phyloP scores from a whole-genome alignment of 1,140 invertebrate genomes.

The Pinna nobilis region DNA sequence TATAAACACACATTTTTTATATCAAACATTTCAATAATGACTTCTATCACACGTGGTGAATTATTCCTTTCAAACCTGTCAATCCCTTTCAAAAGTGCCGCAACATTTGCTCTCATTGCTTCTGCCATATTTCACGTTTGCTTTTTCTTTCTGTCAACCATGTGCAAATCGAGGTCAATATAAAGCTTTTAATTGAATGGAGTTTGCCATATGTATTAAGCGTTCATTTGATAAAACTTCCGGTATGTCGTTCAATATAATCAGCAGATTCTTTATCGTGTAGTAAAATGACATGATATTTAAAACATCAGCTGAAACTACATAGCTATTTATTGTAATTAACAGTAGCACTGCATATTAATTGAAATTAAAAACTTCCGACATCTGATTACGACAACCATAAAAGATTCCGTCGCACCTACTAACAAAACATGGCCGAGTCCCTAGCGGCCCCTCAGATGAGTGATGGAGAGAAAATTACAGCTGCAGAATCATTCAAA shows the following conservation, averaged over 20 bases:
- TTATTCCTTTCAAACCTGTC: conserved; percentile 79
- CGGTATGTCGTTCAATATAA: background rate
- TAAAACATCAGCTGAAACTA: background rate
- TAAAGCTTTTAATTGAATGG: background rate
- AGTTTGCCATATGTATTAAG: background rate
- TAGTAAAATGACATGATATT: background rate
- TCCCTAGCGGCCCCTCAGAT: conserved; percentile 16
- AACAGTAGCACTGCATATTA: background rate
- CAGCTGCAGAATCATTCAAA: conserved; percentile 63
- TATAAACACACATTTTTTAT: too few relatives aligned
- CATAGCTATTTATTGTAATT: background rate
- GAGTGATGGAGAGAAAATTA: conserved; percentile 47
- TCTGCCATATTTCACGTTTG: conserved; percentile 77
- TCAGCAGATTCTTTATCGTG: background rate
- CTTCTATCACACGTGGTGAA: too few relatives aligned
- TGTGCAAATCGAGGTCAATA: conserved; percentile 10
- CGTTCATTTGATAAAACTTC: background rate
- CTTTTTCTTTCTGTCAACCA: conserved; percentile 5
- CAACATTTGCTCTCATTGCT: conserved; percentile 85
- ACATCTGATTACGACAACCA: conserved; percentile 1
- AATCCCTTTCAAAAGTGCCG: conserved; percentile 85
- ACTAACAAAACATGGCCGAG: too few relatives aligned
- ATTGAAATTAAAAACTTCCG: background rate
- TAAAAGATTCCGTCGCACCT: too few relatives aligned
- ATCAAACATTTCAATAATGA: too few relatives aligned